A percentile compares a stretch with the other conserved stretches of the same genome.
phyloP scores from a whole-genome alignment of 2,797 vertebrate species.

The Menidia menidia region DNA sequence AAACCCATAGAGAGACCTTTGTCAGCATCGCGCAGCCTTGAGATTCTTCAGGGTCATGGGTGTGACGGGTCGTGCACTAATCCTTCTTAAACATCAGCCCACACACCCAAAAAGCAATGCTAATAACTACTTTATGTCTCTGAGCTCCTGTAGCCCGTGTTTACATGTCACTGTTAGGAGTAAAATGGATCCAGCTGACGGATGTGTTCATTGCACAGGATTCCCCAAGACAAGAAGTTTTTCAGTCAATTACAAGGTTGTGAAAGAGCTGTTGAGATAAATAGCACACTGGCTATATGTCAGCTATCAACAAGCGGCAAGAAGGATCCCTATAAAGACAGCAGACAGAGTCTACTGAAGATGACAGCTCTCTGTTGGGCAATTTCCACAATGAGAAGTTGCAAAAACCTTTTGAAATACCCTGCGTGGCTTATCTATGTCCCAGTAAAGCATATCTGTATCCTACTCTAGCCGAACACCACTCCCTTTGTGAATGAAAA shows the following conservation, averaged over 20 bases:
- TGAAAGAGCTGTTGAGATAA: neutral
- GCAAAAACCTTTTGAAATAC: conserved; percentile 39
- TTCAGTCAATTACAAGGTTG: conserved; percentile 7
- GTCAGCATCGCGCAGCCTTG: conserved; percentile 38
- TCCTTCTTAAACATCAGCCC: conserved; percentile 73
- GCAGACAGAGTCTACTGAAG: neutral
- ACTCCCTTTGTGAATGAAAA: conserved; percentile 76
- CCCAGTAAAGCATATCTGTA: conserved; percentile 48
- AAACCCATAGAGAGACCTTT: conserved; percentile 28
- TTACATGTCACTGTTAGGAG: conserved; percentile 8
- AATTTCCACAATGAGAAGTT: neutral
- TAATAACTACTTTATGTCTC: conserved; percentile 47
- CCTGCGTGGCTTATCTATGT: conserved; percentile 24
- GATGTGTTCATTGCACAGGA: neutral
- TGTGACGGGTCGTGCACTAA: conserved; percentile 74
- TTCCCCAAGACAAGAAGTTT: conserved; percentile 1
- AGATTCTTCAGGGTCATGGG: conserved; percentile 67
- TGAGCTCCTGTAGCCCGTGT: conserved; percentile 16
- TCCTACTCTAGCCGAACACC: conserved; percentile 49
- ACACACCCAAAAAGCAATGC: conserved; percentile 60
- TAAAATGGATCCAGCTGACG: neutral
- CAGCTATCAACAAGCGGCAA: neutral
- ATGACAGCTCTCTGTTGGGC: conserved; percentile 8
- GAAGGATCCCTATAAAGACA: conserved; percentile 4
- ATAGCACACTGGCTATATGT: neutral